These are phyloP conservation scores for Thecophora atra DNA, from an alignment of 2,888 invertebrate genomes.

Conservation along the genomic window DNA sequence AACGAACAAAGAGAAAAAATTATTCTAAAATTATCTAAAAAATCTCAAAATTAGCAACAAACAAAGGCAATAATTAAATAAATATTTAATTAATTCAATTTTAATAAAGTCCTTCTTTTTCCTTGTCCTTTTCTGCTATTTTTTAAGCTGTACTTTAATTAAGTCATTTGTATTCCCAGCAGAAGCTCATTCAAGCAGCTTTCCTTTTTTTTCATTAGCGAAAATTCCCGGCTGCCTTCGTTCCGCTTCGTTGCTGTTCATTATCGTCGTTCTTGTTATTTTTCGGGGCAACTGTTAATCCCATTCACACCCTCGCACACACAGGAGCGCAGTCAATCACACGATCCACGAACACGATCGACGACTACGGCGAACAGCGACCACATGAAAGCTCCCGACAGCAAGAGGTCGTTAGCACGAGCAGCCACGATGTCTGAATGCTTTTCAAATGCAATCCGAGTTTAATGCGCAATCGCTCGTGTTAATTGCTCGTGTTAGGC, in stretches of 20 bases:
- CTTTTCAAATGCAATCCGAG: conserved; percentile 5
- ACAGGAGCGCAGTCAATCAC: neutral
- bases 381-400: conserved; percentile 14
- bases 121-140: neutral
- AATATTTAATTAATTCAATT: too few relatives aligned
- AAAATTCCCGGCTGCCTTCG: conserved; percentile 24
- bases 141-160: neutral
- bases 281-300: conserved; percentile 21
- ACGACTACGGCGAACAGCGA: conserved; percentile 4
- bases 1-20: neutral
- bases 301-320: neutral
- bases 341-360: conserved; percentile 12
- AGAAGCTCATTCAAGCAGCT: neutral
- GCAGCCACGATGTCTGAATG: neutral
- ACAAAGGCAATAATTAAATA: too few relatives aligned
- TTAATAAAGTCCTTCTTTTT: too few relatives aligned
- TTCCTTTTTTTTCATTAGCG: conserved; percentile 21
- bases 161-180: neutral
- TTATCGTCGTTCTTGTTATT: neutral
- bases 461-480: neutral
- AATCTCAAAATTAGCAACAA: too few relatives aligned
- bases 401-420: conserved; percentile 28
- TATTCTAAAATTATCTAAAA: too few relatives aligned
- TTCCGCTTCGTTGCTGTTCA: conserved; percentile 25
- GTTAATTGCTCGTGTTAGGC: conserved; percentile 7